phyloP scores from a whole-genome alignment of 1,140 invertebrate species.

The Drosophila paulistorum region DNA sequence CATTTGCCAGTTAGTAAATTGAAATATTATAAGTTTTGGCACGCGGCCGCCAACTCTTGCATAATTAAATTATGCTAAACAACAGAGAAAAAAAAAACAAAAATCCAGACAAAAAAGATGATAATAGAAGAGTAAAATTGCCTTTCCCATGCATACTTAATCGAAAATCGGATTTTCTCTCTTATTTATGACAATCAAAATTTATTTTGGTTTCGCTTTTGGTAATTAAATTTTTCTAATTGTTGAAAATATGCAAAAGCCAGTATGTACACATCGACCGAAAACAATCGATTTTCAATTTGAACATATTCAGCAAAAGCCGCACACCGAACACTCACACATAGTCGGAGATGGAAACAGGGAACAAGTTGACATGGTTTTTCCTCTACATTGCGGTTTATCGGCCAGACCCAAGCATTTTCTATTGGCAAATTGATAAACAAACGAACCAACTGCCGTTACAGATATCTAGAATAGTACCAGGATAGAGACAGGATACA shows the following conservation, averaged over 20 bases:
- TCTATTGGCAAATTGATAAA: slow-evolving; percentile 69
- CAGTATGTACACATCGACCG: slow-evolving; percentile 7
- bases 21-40: slow-evolving; percentile 76
- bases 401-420: slow-evolving; percentile 32
- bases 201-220: slow-evolving; percentile 34
- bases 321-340: neutral
- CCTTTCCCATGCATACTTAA: slow-evolving; percentile 68
- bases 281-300: slow-evolving; percentile 49
- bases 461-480: slow-evolving; percentile 31
- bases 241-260: slow-evolving; percentile 37
- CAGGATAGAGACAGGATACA: slow-evolving; percentile 7
- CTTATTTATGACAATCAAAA: slow-evolving; percentile 60
- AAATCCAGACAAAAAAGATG: neutral
- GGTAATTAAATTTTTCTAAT: slow-evolving; percentile 50
- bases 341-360: neutral
- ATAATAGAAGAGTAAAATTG: neutral
- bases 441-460: slow-evolving; percentile 46
- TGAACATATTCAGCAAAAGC: slow-evolving; percentile 43
- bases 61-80: slow-evolving; percentile 70
- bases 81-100: slow-evolving; percentile 20
- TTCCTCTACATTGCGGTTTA: slow-evolving; percentile 34
- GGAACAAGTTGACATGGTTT: slow-evolving; percentile 46
- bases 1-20: slow-evolving; percentile 73
- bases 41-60: slow-evolving; percentile 67
- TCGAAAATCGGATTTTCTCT: slow-evolving; percentile 59